These are phyloP conservation scores for Diplazon laetatorius DNA, from an alignment of 2,888 invertebrate genomes.

Conservation along the genomic window DNA sequence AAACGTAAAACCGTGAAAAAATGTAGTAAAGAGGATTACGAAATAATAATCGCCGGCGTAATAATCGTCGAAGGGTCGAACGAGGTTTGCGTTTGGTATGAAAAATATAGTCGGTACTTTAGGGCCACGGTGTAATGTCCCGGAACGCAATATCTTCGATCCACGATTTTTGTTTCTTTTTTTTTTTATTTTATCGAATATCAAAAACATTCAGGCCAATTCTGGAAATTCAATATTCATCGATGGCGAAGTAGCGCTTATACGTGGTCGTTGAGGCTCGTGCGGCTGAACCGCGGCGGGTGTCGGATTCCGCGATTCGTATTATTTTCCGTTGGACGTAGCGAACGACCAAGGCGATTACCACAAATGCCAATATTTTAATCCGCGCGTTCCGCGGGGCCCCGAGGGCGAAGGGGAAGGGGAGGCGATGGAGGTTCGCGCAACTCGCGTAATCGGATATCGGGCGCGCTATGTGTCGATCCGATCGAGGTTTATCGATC, in stretches of 20 bases:
- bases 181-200: constrained; percentile 70
- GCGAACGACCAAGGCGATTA: constrained; percentile 75
- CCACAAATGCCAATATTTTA: constrained; percentile 80
- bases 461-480: constrained; percentile 66
- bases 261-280: constrained; percentile 33
- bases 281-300: constrained; percentile 55
- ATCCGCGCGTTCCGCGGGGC: constrained; percentile 73
- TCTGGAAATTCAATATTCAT: constrained; percentile 79
- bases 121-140: constrained; percentile 61
- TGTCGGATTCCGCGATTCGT: constrained; percentile 76
- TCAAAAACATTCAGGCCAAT: constrained; percentile 77
- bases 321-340: constrained; percentile 78
- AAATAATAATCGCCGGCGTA: constrained; percentile 66
- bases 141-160: constrained; percentile 74
- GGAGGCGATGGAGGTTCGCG: constrained; percentile 27
- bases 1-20: constrained; percentile 82
- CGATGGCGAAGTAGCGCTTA: constrained; percentile 71
- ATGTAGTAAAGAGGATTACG: constrained; percentile 81
- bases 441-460: constrained; percentile 62
- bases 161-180: constrained; percentile 52
- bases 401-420: background rate
- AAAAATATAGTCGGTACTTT: constrained; percentile 3
- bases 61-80: constrained; percentile 68
- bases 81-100: constrained; percentile 35
- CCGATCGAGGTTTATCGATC: constrained; percentile 80